Evolutionary conservation across 2,113 vertebrate species (phyloP).

Genomic region (Bambusicola thoracicus): DNA sequence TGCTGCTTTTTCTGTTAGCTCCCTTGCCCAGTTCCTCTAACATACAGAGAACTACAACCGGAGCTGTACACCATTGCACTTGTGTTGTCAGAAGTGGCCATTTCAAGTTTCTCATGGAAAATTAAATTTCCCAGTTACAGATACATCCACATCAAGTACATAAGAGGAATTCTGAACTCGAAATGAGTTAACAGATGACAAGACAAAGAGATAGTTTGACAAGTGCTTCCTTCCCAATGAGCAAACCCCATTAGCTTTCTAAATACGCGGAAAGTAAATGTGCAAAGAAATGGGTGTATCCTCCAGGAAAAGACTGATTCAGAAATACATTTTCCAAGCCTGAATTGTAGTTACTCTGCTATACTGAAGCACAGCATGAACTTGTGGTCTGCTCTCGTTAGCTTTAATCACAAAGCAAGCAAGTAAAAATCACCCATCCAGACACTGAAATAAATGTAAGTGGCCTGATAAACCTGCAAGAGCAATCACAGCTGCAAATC

Average conservation of each 20-base stretch:
- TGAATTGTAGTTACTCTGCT: constrained; percentile 9
- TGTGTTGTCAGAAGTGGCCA: background rate
- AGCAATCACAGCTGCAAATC: background rate
- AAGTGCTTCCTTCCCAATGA: background rate
- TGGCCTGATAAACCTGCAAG: constrained; percentile 19
- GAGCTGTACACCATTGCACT: background rate
- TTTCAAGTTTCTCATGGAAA: background rate
- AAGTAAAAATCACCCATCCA: constrained; percentile 37
- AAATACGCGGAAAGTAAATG: background rate
- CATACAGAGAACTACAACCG: background rate
- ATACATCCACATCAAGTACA: background rate
- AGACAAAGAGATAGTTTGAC: background rate
- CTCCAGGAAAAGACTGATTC: background rate
- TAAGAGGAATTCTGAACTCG: background rate
- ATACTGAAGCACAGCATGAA: constrained; percentile 15
- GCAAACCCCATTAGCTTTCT: background rate
- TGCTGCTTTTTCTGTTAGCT: background rate
- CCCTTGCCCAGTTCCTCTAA: background rate
- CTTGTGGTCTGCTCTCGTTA: constrained; percentile 11
- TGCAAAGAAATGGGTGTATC: background rate
- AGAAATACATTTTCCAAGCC: constrained; percentile 41
- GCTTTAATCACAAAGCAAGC: constrained; percentile 37
- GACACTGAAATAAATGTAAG: background rate
- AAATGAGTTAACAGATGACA: background rate
- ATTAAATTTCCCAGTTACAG: background rate